Conservation (phyloP, 2,113 vertebrate genomes). For the Girardinichthys multiradiatus region DNA sequence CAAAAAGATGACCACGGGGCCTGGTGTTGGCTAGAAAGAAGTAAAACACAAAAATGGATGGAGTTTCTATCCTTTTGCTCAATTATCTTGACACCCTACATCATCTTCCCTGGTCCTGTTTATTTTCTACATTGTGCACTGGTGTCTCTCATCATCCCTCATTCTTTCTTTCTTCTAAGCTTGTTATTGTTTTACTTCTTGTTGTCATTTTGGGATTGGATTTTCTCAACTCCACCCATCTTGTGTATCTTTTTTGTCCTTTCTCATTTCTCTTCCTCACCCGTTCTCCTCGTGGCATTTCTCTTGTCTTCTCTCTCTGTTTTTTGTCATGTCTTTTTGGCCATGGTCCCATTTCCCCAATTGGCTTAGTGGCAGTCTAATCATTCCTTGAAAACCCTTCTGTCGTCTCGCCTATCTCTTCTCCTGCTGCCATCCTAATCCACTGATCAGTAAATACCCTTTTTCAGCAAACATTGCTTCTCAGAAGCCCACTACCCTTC, state of each 20-base stretch:
- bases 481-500: conserved; percentile 33
- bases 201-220: conserved; percentile 17
- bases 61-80: conserved; percentile 17
- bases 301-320: conserved; percentile 9
- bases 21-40: conserved; percentile 13
- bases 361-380: conserved; percentile 78
- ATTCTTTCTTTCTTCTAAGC: conserved; percentile 16
- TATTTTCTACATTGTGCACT: neutral
- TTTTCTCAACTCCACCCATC: conserved; percentile 1
- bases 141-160: conserved; percentile 20
- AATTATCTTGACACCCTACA: conserved; percentile 30
- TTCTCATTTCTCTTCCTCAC: conserved; percentile 6
- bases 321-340: conserved; percentile 64
- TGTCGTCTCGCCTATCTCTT: conserved; percentile 64
- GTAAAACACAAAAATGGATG: conserved; percentile 19
- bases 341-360: conserved; percentile 65
- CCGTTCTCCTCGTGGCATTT: neutral
- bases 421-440: conserved; percentile 70
- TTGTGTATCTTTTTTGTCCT: conserved; percentile 16
- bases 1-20: conserved; percentile 40
- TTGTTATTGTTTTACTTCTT: conserved; percentile 26
- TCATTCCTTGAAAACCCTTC: conserved; percentile 74
- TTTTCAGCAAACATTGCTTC: conserved; percentile 45
- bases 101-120: conserved; percentile 7
- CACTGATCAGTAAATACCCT: conserved; percentile 76